Base-by-base conservation (phyloP, 1,140 invertebrate species). In the Cardiocondyla obscurior region DNA sequence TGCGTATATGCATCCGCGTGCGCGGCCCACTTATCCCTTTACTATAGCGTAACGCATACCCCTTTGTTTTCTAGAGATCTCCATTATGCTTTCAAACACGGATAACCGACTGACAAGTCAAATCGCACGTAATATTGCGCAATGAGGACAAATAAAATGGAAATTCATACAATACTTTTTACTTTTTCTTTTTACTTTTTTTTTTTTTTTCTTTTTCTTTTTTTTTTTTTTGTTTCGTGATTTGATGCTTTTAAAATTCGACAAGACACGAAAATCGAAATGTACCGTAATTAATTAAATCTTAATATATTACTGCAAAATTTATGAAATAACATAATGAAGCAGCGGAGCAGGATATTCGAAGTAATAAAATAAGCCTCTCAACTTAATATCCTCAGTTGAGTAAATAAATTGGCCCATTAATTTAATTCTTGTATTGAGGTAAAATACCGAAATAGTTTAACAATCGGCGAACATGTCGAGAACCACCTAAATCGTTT, bases 61-160 rank as follows among this genome's bases (percentile, higher is more conserved):
- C 73, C 57, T 76, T 76, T 76, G 73, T 76, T 76, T 76, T 36
- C 42, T 36, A n/a, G 58, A 64, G 44, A 58, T 58, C 58, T 64
- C 73, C 28, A 76, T 76, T 76, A 76, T 76, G 58, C 73, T 76
- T 76, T 36, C 73, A 64, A 76, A 76, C 72, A 76, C n/a, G 57
- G 58, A 76, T 64, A 76, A 76, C 57, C 58, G 42, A 76, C 57
- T 49, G 73, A 60, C 57, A 76, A 64, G 73, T 64, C 57, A 76
- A 64, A 51, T 76, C 19, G 73, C 30, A 19, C 28, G 73, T 58
- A 76, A 64, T 74, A 28, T 33, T 4, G 16, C n/a, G 64, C 30
- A 64, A 64, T 64, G 2, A 12, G 14, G 12, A 36, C n/a, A 51
- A 64, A 60, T 64, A 39, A 64, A 76, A 64, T 12, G 14, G 14